These are phyloP conservation scores for Auanema freiburgensis DNA, from an alignment of 2,888 invertebrate species.

Conservation along the genomic window DNA sequence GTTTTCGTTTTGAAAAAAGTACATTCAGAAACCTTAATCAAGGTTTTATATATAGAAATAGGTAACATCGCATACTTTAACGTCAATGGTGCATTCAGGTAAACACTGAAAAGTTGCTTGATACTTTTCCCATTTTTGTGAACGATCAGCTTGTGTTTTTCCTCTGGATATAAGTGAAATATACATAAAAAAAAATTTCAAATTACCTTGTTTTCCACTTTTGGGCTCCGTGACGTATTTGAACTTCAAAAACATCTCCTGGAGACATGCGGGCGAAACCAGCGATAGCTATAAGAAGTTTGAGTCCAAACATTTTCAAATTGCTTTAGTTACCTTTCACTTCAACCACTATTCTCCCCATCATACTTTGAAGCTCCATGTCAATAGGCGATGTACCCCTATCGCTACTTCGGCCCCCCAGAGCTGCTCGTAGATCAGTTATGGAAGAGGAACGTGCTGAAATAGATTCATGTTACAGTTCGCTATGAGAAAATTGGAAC, in stretches of 20 bases:
- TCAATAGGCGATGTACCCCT: conserved; percentile 42
- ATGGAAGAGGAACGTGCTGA: conserved; percentile 43
- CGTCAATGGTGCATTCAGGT: conserved; percentile 68
- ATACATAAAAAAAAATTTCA: conserved; percentile 6
- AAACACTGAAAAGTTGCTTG: conserved; percentile 66
- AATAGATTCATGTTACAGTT: conserved; percentile 11
- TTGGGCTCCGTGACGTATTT: conserved; percentile 69
- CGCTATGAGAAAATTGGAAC: neutral
- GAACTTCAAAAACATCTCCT: conserved; percentile 71
- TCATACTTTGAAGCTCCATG: conserved; percentile 48
- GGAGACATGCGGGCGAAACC: conserved; percentile 71
- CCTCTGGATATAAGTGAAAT: conserved; percentile 27
- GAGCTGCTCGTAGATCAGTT: conserved; percentile 42
- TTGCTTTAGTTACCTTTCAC: conserved; percentile 47
- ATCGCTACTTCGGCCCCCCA: conserved; percentile 21
- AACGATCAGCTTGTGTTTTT: conserved; percentile 33
- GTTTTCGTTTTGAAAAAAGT: conserved; percentile 52
- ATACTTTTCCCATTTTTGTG: conserved; percentile 69
- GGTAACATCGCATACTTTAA: conserved; percentile 66
- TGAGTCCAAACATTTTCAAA: neutral
- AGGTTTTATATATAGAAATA: neutral
- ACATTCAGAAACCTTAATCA: conserved; percentile 50
- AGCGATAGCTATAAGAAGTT: conserved; percentile 67
- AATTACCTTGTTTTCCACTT: conserved; percentile 69
- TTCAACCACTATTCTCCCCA: conserved; percentile 58